Base-by-base conservation (phyloP, 2,113 vertebrate genomes). In the Marmota flaviventris region DNA sequence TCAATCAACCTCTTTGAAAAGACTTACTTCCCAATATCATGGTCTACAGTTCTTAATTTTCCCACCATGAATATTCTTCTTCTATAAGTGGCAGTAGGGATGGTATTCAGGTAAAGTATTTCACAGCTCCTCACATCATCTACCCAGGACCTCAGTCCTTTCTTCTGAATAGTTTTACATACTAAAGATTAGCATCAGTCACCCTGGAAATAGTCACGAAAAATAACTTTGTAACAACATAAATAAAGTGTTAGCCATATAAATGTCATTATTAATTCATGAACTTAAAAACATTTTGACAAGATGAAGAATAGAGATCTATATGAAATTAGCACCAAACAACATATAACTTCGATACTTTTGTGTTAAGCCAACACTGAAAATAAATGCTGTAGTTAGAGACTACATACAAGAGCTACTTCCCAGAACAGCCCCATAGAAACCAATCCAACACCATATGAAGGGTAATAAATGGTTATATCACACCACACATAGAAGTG, bases 171-270 rank as follows among this genome's bases (percentile, higher is more conserved):
- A 91, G 11, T 22, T 34, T 87, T 3, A 34, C 25, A 67, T 20
- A 27, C 27, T 16, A 61, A 67, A 94, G 42, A 25, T 58, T 25
- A 37, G 17, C 70, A 79, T 18, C 3, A 92, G 14, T 77, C 2
- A 61, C 27, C 10, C 76, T 78, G 85, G 39, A 94, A 92, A 96
- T 85, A 96, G 88, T 84, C 51, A 79, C 27, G 42, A 39, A 39
- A 82, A 93, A 87, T 92, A 89, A 58, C 3, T 25, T 65, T 79
- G 61, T 75, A 96, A 89, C 34, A 96, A 61, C 10, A 85, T 78
- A 92, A 78, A 53, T 65, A 77, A 73, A 96, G 70, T 37, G 4
- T 79, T 39, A 93, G 39, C 11, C 27, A 78, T 53, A 16, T 45
- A 82, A 16, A 25, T 14, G 65, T 2, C 6, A 11, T 92, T 61